Evolutionary conservation across 2,113 vertebrate genomes (phyloP).

Genomic region (Nothoprocta pentlandii): DNA sequence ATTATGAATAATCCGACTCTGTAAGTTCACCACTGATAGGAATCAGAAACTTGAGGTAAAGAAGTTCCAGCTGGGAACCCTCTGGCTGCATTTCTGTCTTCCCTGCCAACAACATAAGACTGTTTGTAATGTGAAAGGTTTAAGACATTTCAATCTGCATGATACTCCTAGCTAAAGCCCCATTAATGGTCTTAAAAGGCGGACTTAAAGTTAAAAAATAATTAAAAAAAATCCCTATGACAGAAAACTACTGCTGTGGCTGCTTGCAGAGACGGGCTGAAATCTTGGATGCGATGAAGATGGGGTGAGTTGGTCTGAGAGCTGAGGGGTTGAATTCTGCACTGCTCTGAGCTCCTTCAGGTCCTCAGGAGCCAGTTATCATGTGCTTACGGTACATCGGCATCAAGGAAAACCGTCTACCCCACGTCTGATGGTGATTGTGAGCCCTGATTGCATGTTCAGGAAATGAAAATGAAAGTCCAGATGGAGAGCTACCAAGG

Average conservation of each 20-base stretch:
- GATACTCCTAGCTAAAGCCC: not conserved
- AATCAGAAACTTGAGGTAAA: not conserved
- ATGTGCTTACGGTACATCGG: not conserved
- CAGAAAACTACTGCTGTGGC: not conserved
- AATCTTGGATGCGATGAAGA: not conserved
- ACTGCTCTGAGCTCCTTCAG: not conserved
- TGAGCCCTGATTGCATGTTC: fast-evolving
- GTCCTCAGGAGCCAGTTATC: not conserved
- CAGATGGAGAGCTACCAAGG: not conserved
- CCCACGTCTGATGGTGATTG: not conserved
- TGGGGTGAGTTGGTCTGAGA: not conserved
- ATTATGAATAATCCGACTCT: not conserved
- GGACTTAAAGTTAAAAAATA: not conserved
- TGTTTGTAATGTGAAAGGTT: fast-evolving
- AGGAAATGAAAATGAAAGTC: not conserved
- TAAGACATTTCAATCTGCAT: not conserved
- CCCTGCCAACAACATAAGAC: not conserved
- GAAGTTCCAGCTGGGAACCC: not conserved
- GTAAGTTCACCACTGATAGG: not conserved
- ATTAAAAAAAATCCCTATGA: no score
- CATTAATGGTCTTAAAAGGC: not conserved
- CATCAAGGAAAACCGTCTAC: not conserved
- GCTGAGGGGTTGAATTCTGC: not conserved
- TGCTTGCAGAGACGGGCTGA: not conserved
- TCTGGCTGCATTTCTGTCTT: not conserved